Conservation (phyloP, 2,113 vertebrate genomes). For the Psettodes erumei region DNA sequence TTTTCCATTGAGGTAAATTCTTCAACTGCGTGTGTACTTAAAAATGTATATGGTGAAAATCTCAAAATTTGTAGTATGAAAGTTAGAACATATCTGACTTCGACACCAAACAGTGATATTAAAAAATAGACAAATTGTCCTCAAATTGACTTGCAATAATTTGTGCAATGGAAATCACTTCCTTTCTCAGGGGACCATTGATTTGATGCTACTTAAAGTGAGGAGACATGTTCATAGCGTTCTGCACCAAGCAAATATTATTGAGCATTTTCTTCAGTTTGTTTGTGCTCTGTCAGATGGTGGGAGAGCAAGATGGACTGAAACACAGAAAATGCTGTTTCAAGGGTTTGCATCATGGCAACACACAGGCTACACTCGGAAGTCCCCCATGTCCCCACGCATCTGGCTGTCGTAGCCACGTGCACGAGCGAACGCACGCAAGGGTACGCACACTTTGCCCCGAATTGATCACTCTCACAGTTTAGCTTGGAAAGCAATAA, state of each 20-base stretch:
- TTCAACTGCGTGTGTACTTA: background rate
- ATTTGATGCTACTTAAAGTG: constrained; percentile 31
- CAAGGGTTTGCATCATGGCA: constrained; percentile 60
- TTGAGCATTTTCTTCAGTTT: constrained; percentile 12
- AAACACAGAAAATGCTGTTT: constrained; percentile 48
- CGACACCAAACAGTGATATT: background rate
- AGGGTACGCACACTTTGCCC: background rate
- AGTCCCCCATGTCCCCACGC: no score
- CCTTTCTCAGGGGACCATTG: constrained; percentile 28
- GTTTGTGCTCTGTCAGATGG: background rate
- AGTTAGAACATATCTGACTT: background rate
- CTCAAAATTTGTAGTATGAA: background rate
- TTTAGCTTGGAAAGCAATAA: constrained; percentile 57
- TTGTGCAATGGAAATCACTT: constrained; percentile 42
- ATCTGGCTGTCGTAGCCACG: background rate
- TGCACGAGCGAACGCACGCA: background rate
- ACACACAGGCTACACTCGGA: constrained; percentile 22
- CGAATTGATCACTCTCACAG: constrained; percentile 48
- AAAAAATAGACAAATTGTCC: background rate
- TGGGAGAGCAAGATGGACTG: constrained; percentile 1
- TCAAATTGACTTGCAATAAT: constrained; percentile 28
- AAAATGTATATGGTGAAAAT: background rate
- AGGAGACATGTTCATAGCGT: constrained; percentile 13
- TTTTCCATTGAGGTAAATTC: background rate
- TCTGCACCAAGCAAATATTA: constrained; percentile 20